A percentile compares a stretch with the other conserved stretches of the same genome.
phyloP scores from a whole-genome alignment of 2,888 invertebrate species.

The Coremacera marginata region DNA sequence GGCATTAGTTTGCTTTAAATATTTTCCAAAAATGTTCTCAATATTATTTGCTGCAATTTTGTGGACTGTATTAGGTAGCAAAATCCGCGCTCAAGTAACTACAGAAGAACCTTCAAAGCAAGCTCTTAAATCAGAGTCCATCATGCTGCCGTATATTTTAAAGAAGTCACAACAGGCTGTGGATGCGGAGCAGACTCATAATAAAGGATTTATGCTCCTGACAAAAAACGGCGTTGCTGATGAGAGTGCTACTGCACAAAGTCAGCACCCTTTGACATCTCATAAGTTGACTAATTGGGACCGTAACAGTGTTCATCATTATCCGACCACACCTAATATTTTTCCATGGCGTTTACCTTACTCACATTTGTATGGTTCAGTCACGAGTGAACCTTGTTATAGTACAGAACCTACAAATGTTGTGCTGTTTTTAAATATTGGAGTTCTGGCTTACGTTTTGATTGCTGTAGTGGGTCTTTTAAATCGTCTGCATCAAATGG shows the following conservation, averaged over 20 bases:
- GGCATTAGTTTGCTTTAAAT: background rate
- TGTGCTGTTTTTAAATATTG: conserved; percentile 55
- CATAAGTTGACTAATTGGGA: conserved; percentile 34
- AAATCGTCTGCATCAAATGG: conserved; percentile 41
- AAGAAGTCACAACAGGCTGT: background rate
- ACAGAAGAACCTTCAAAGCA: background rate
- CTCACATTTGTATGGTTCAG: background rate
- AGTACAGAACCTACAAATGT: conserved; percentile 43
- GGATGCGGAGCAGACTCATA: background rate
- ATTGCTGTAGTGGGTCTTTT: conserved; percentile 50
- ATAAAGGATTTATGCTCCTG: conserved; percentile 7
- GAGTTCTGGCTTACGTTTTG: conserved; percentile 52
- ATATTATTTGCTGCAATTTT: background rate
- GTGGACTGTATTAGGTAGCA: background rate
- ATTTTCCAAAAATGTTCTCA: background rate
- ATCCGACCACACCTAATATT: background rate
- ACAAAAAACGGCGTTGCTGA: background rate
- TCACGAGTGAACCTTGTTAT: background rate
- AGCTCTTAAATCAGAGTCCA: background rate
- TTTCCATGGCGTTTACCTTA: background rate
- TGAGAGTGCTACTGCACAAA: background rate
- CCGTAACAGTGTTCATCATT: conserved; percentile 2
- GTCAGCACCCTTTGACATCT: background rate
- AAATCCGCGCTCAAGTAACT: background rate
- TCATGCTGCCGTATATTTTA: conserved; percentile 1